These are phyloP conservation scores for Ophion obscuratus DNA, from an alignment of 2,888 invertebrate genomes.

Conservation along the genomic window DNA sequence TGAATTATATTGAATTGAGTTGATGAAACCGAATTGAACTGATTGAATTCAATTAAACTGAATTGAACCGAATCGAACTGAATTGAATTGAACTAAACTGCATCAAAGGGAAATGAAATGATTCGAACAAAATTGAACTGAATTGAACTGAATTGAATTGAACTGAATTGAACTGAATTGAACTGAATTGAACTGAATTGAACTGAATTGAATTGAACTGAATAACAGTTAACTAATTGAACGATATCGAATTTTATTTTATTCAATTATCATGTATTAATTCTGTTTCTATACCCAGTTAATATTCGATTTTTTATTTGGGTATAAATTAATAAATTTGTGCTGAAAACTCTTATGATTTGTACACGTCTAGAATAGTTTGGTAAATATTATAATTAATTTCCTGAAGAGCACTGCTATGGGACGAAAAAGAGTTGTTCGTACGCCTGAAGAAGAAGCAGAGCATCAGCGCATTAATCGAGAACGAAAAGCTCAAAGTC, in stretches of 20 bases:
- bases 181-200: slow-evolving; percentile 18
- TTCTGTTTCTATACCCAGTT: too few species aligned
- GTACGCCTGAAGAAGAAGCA: too few species aligned
- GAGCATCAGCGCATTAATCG: too few species aligned
- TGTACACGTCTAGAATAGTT: too few species aligned
- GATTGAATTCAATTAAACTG: not conserved
- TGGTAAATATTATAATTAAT: too few species aligned
- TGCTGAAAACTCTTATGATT: too few species aligned
- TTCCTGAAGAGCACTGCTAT: too few species aligned
- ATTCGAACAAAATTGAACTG: slow-evolving; percentile 25
- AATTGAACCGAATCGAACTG: slow-evolving; percentile 6
- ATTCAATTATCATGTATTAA: not conserved
- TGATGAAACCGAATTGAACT: not conserved
- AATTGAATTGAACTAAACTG: slow-evolving; percentile 24
- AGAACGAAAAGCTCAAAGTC: too few species aligned
- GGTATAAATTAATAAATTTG: too few species aligned
- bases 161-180: slow-evolving; percentile 30
- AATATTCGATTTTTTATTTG: too few species aligned
- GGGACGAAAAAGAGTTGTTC: too few species aligned
- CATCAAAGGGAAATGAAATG: slow-evolving; percentile 22
- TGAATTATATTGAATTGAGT: not conserved
- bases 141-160: slow-evolving; percentile 28
- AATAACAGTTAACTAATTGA: not conserved
- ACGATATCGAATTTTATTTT: not conserved
- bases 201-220: slow-evolving; percentile 32